A percentile compares a stretch with the other conserved stretches of the same genome.
phyloP scores from a whole-genome alignment of 2,888 invertebrate species.

The Phaonia tiefii region DNA sequence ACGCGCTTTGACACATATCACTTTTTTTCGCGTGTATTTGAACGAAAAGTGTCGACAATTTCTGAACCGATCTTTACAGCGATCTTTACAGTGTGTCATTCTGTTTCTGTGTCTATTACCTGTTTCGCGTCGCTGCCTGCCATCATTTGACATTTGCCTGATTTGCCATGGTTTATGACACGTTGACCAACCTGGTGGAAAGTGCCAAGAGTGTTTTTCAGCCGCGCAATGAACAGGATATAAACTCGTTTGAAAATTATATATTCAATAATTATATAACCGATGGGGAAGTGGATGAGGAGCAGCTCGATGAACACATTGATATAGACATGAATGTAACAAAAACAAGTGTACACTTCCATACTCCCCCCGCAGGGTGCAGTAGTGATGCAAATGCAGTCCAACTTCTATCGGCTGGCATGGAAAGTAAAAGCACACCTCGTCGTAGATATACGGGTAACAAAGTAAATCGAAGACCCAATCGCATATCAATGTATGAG shows the following conservation, averaged over 20 bases:
- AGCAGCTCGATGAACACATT: not conserved
- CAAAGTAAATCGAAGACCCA: conserved; percentile 62
- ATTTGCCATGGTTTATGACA: conserved; percentile 70
- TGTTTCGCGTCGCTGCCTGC: not conserved
- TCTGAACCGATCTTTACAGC: too few relatives aligned
- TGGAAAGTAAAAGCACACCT: not conserved
- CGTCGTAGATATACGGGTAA: not conserved
- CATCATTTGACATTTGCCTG: conserved; percentile 6
- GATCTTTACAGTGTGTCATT: too few relatives aligned
- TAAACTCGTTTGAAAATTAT: conserved; percentile 68
- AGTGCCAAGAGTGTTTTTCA: conserved; percentile 70
- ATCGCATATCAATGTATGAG: conserved; percentile 71
- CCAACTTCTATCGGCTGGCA: not conserved
- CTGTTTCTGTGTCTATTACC: too few relatives aligned
- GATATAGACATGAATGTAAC: not conserved
- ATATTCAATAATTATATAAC: conserved; percentile 68
- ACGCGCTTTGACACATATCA: not conserved
- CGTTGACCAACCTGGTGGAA: conserved; percentile 68
- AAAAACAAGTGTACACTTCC: not conserved
- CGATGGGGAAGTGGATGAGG: conserved; percentile 63
- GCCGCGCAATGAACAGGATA: conserved; percentile 67
- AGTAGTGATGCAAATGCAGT: conserved; percentile 47
- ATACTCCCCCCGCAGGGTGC: conserved; percentile 52
- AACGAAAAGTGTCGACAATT: too few relatives aligned
- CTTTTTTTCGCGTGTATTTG: not conserved